These are phyloP conservation scores for Sarcophilus harrisii DNA, from an alignment of 2,797 vertebrate species.

Conservation along the genomic window DNA sequence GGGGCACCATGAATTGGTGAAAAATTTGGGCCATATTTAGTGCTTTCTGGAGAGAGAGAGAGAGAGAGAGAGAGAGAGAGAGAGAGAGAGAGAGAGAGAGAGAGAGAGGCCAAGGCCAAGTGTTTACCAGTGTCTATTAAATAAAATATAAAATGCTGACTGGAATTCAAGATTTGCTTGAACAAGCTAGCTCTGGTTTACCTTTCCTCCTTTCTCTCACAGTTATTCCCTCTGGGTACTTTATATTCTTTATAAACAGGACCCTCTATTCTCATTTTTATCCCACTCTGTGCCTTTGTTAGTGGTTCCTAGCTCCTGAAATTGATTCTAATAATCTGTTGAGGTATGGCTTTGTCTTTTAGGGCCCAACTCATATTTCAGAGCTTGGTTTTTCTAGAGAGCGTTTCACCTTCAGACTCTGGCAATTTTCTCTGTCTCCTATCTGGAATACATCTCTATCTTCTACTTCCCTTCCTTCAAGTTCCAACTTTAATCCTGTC, in stretches of 20 bases:
- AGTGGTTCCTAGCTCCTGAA: background rate
- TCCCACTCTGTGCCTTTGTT: background rate
- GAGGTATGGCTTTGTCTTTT: background rate
- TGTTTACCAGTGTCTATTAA: background rate
- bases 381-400: background rate
- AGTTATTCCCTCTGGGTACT: background rate
- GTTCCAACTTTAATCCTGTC: background rate
- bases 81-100: too few relatives aligned
- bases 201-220: background rate
- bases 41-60: background rate
- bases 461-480: background rate
- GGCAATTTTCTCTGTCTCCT: background rate
- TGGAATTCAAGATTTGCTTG: background rate
- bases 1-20: background rate
- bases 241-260: background rate
- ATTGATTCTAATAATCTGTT: background rate
- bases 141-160: background rate
- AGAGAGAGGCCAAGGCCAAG: too few relatives aligned
- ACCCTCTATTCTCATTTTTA: background rate
- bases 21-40: background rate
- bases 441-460: background rate
- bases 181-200: background rate
- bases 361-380: background rate
- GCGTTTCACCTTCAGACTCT: background rate
- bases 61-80: too few relatives aligned